Evolutionary conservation across 2,113 vertebrate genomes (phyloP), one percentile per base, ranked within the genome.

Genomic region (Acinonyx jubatus): DNA sequence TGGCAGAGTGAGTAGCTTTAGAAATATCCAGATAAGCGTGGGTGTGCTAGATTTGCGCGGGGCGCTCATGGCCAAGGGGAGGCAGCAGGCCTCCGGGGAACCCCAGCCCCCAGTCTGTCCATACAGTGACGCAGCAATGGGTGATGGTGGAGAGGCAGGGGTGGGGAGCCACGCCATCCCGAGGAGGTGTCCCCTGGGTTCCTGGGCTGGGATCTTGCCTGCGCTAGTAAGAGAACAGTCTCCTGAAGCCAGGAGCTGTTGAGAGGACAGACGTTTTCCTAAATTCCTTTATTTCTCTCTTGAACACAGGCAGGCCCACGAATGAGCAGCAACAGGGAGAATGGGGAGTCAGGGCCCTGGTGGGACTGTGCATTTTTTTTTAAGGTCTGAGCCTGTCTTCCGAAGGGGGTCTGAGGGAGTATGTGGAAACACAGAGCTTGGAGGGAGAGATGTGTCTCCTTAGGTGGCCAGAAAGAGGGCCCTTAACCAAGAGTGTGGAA

Each of bases 81-180:
- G 38, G 36, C 48, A 87, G 4, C 36, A 68, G 36, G 7, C 66
- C 55, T 27, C 38, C 4, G 8, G 66, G 18, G 81, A 21, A 33
- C 9, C 45, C 45, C 55, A 87, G 0, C 36, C 69, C 29, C 19
- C 52, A 14, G 12, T n/a, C n/a, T 63, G n/a, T 41, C 13, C 16
- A 1, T 4, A 23, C 45, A 45, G 45, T 0, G 2, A 4, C 12
- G 2, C 9, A 12, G 50, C 71, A 16, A 2, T 23, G 29, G n/a
- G n/a, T 0, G 0, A 36, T 29, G 61, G 33, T 16, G 18, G 41
- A 86, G 41, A 82, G 90, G 55, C 48, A 48, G 69, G 21, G n/a
- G 18, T 31, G 4, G 48, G 87, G 38, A 57, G 79, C 50, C 63
- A 23, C 13, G 10, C 16, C 14, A 12, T n/a, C 73, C 65, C 16